Conservation (phyloP, 35 echinoderm and acorn worm species). For the Chiridota heheva region DNA sequence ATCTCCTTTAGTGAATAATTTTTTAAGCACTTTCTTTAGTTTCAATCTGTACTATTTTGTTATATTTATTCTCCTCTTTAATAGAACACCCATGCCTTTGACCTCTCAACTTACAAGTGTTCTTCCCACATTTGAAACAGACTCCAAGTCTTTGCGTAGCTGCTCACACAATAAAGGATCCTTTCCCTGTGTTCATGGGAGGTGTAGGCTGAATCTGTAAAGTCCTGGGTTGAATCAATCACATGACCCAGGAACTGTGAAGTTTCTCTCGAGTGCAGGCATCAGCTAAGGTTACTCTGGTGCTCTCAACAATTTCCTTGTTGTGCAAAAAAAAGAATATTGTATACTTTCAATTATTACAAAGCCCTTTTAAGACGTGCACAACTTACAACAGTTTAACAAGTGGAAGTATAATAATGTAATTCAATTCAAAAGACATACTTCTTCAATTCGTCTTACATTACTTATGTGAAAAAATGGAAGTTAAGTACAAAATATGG, state of each 20-base stretch:
- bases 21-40: no score
- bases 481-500: no score
- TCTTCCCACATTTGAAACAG: conserved; percentile 62
- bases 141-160: conserved; percentile 57
- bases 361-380: neutral
- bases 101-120: conserved; percentile 64
- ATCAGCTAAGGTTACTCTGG: conserved; percentile 80
- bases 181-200: conserved; percentile 91
- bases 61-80: no score
- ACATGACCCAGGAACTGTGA: conserved; percentile 52
- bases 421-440: no score
- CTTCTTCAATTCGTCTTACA: no score
- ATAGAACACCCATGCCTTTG: no score
- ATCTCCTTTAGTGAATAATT: no score
- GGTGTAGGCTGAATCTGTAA: conserved; percentile 97
- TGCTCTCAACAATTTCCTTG: conserved; percentile 81
- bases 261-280: conserved; percentile 67
- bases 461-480: no score
- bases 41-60: no score
- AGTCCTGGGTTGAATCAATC: conserved; percentile 86
- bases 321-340: neutral
- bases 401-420: no score
- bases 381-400: no score
- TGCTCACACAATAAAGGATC: conserved; percentile 70
- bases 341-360: neutral